Base-by-base conservation (phyloP, 2,888 invertebrate species). In the Oegoconia quadripuncta region DNA sequence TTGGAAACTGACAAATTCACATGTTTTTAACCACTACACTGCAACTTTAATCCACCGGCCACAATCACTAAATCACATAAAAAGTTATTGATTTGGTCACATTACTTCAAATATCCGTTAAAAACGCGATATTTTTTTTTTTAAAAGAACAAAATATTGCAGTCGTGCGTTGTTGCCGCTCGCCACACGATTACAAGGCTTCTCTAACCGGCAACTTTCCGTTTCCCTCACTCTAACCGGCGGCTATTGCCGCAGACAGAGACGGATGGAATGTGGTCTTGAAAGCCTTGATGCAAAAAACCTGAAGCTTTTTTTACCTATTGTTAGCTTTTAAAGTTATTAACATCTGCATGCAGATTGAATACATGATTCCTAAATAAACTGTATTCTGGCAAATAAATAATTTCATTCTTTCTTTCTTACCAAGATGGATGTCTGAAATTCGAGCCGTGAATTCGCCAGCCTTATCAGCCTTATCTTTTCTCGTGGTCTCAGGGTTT, bases 131-230 rank as follows among this genome's bases (percentile, higher is more conserved):
- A 44, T n/a, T 51, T 53, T 52, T 52, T 37, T 37, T 12, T 16
- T 16, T n/a, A 17, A 16, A 7, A 55, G 42, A 26, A 41, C 38
- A 43, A 48, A 43, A 39, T 29, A 41, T 48, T 48, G 59, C 70
- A 57, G 50, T 74, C 78, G 78, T 78, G 76, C 76, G 72, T 63
- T 60, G 58, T 67, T 59, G 55, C 39, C 55, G 62, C 63, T 62
- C 51, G 64, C 57, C 58, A 58, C 59, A 52, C 50, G 51, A 51
- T 57, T 58, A 64, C 59, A 40, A 58, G 46, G 47, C 46, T 46
- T 50, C 46, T 50, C 38, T 43, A 54, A 51, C 50, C 48, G 53
- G 53, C 50, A 51, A 56, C 48, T 42, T 55, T 34, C 56, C 40
- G 22, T 65, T 67, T 55, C 51, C 44, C 31, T 63, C 55, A 7